These are phyloP conservation scores for Choristoneura fumiferana DNA, from an alignment of 1,140 invertebrate genomes.

Conservation along the genomic window DNA sequence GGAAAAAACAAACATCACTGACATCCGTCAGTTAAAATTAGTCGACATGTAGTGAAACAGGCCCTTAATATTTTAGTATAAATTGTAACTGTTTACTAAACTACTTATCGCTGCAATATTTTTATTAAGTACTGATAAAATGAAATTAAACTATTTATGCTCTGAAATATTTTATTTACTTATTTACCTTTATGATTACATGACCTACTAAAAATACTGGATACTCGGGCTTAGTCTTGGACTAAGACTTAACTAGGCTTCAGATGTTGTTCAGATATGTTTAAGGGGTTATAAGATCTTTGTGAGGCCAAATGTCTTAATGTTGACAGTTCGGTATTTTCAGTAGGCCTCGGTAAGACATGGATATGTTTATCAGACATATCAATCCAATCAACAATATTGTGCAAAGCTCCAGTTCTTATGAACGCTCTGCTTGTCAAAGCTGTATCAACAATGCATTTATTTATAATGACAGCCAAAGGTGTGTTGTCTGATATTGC, in stretches of 20 bases:
- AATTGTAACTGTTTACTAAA: too few relatives aligned
- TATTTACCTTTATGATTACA: too few relatives aligned
- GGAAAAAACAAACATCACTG: too few relatives aligned
- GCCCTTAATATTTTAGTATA: too few relatives aligned
- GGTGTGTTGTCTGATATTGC: slow-evolving; percentile 39
- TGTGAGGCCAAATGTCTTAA: slow-evolving; percentile 44
- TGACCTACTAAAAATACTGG: slow-evolving; percentile 1
- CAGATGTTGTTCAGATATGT: slow-evolving; percentile 45
- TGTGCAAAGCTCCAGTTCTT: slow-evolving; percentile 32
- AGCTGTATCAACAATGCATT: slow-evolving; percentile 58
- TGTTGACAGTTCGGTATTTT: slow-evolving; percentile 37
- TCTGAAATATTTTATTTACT: background rate
- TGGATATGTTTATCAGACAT: slow-evolving; percentile 32
- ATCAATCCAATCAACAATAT: slow-evolving; percentile 39
- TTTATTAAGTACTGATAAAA: too few relatives aligned
- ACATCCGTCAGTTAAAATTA: too few relatives aligned
- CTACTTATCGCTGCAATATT: too few relatives aligned
- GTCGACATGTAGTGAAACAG: too few relatives aligned
- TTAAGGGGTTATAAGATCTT: slow-evolving; percentile 59
- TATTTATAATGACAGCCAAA: slow-evolving; percentile 40
- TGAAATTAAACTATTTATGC: too few relatives aligned
- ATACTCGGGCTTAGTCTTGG: slow-evolving; percentile 1
- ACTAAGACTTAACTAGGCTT: slow-evolving; percentile 22
- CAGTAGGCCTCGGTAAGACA: slow-evolving; percentile 32
- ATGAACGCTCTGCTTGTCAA: slow-evolving; percentile 54